phyloP scores from a whole-genome alignment of 1,140 invertebrate species.

The Sminthurinus signatus region DNA sequence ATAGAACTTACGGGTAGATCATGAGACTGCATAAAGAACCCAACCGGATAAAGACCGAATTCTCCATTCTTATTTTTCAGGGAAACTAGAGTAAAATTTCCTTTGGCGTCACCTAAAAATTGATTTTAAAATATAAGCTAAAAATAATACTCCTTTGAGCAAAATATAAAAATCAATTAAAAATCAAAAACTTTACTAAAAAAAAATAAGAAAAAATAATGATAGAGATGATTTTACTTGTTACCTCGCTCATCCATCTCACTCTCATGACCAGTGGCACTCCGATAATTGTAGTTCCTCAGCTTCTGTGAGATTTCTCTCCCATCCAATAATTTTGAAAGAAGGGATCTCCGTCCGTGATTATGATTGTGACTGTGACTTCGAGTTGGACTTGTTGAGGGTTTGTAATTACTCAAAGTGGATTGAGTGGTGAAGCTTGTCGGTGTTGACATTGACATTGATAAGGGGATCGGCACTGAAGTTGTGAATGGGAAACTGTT shows the following conservation, averaged over 20 bases:
- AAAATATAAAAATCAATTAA: too few species aligned
- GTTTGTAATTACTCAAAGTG: neutral
- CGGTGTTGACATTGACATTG: too few species aligned
- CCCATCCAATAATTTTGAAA: slow-evolving; percentile 14
- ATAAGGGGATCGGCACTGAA: too few species aligned
- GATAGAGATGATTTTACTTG: too few species aligned
- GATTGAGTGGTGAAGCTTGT: too few species aligned
- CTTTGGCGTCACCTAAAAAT: slow-evolving; percentile 92
- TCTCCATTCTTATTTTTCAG: slow-evolving; percentile 49
- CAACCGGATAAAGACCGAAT: slow-evolving; percentile 70
- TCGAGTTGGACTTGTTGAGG: neutral
- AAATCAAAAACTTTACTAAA: too few species aligned
- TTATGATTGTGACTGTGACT: neutral
- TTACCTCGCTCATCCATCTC: slow-evolving; percentile 89
- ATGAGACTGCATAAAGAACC: slow-evolving; percentile 51
- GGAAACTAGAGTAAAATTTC: slow-evolving; percentile 88
- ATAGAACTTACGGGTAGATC: slow-evolving; percentile 46
- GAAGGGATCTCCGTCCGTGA: neutral
- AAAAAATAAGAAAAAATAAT: too few species aligned
- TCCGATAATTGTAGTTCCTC: slow-evolving; percentile 58
- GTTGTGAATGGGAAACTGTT: neutral
- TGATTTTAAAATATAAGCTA: too few species aligned
- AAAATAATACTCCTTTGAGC: too few species aligned
- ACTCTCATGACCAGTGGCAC: slow-evolving; percentile 76
- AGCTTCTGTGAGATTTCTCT: slow-evolving; percentile 26